A percentile compares a stretch with the other conserved stretches of the same genome.
phyloP scores from a whole-genome alignment of 2,113 vertebrate genomes.

The Plecotus auritus region DNA sequence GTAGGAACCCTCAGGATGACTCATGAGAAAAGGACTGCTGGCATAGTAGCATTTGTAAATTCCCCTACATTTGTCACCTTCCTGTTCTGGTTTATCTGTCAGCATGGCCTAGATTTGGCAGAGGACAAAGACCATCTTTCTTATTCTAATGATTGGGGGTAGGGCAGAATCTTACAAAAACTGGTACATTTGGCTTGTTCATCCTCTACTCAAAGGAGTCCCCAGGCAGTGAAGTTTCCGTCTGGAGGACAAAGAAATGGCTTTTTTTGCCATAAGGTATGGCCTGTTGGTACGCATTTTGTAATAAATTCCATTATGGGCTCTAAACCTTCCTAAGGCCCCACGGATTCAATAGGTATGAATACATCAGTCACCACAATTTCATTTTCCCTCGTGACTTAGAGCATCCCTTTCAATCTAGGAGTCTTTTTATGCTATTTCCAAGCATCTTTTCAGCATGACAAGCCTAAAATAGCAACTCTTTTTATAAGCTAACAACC shows the following conservation, averaged over 20 bases:
- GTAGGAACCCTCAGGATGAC: not conserved
- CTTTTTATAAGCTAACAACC: slow-evolving; percentile 15
- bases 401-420: slow-evolving; percentile 27
- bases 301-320: slow-evolving; percentile 19
- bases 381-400: slow-evolving; percentile 1
- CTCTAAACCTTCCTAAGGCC: not conserved
- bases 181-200: not conserved
- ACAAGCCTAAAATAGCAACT: slow-evolving; percentile 32
- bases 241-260: not conserved
- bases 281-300: not conserved
- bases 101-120: not conserved
- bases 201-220: not conserved
- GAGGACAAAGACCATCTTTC: not conserved
- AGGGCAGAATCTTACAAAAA: not conserved
- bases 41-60: not conserved
- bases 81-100: not conserved
- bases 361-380: slow-evolving; percentile 21
- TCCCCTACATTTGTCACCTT: not conserved
- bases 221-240: not conserved
- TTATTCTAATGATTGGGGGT: not conserved
- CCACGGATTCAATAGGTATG: not conserved
- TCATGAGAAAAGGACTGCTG: not conserved
- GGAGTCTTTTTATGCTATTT: slow-evolving; percentile 29
- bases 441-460: slow-evolving; percentile 43
- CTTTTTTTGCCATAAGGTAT: not conserved